Percentiles rank a stretch among this genome's conserved stretches.
Conservation (phyloP, 1,140 invertebrate species). For the Drosophila arizonae region DNA sequence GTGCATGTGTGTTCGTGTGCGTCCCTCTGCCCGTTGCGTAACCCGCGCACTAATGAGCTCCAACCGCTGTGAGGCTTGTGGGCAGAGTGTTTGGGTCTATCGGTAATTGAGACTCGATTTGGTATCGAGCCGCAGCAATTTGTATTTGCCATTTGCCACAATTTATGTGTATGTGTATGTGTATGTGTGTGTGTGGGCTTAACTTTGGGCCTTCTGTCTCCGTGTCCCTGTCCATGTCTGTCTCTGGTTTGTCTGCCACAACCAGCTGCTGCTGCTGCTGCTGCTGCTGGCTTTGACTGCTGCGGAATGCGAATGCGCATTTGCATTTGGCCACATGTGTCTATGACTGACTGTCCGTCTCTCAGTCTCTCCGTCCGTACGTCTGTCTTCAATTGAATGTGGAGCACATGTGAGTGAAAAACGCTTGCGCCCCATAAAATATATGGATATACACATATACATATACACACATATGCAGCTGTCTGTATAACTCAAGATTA, state of each 20-base stretch:
- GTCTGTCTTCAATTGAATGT: constrained; percentile 13
- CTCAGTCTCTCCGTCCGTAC: not conserved
- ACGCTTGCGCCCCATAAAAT: constrained; percentile 19
- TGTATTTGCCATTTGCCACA: constrained; percentile 39
- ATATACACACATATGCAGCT: too few species aligned
- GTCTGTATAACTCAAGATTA: constrained; percentile 14
- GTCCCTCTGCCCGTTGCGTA: constrained; percentile 18
- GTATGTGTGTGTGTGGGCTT: constrained; percentile 37
- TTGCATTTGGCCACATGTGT: constrained; percentile 52
- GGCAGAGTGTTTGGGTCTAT: constrained; percentile 36
- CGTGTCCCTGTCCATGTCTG: constrained; percentile 1
- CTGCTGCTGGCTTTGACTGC: constrained; percentile 23
- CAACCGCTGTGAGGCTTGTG: constrained; percentile 35
- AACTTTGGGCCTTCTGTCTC: constrained; percentile 8
- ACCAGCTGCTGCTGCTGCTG: constrained; percentile 24
- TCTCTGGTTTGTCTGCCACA: constrained; percentile 34
- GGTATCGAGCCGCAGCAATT: constrained; percentile 48
- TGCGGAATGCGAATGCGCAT: constrained; percentile 48
- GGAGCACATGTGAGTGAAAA: constrained; percentile 20
- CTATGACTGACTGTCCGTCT: not conserved
- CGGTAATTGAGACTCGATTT: constrained; percentile 55
- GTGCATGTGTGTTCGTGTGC: too few species aligned
- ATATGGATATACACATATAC: not conserved
- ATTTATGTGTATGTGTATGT: constrained; percentile 43
- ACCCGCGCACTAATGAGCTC: constrained; percentile 44